phyloP scores from a whole-genome alignment of 1,140 invertebrate genomes.

The Cyclargus thomasi region DNA sequence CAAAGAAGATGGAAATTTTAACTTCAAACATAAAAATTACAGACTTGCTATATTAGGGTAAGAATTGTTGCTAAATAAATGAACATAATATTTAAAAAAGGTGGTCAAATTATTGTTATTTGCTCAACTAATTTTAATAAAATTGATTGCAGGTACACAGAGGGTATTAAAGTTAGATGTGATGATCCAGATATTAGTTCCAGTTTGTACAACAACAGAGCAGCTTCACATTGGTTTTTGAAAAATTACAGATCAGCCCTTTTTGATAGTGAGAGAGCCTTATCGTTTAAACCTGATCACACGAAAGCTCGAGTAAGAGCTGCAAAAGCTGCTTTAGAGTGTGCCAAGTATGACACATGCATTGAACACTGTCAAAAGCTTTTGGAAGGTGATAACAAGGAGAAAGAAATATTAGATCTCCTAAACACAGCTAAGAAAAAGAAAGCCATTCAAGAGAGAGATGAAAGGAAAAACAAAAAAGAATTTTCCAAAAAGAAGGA shows the following conservation, averaged over 20 bases:
- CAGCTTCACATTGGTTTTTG: slow-evolving; percentile 90
- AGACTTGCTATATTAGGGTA: slow-evolving; percentile 86
- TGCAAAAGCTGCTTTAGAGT: slow-evolving; percentile 82
- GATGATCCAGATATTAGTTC: slow-evolving; percentile 85
- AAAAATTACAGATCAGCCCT: slow-evolving; percentile 85
- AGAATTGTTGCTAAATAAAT: slow-evolving; percentile 11
- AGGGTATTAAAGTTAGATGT: slow-evolving; percentile 89
- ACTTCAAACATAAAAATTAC: slow-evolving; percentile 97
- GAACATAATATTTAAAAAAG: no score
- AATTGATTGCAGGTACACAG: slow-evolving; percentile 81
- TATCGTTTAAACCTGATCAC: slow-evolving; percentile 87
- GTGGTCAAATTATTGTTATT: neutral
- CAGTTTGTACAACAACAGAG: slow-evolving; percentile 92
- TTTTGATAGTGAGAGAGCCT: slow-evolving; percentile 77
- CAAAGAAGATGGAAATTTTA: slow-evolving; percentile 97
- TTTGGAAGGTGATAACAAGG: slow-evolving; percentile 75
- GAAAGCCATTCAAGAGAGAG: slow-evolving; percentile 79
- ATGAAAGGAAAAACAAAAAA: slow-evolving; percentile 66
- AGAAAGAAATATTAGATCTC: slow-evolving; percentile 77
- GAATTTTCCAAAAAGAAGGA: slow-evolving; percentile 74
- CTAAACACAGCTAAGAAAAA: slow-evolving; percentile 79
- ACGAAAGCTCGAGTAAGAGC: slow-evolving; percentile 86
- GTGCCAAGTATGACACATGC: slow-evolving; percentile 83
- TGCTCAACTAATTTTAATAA: slow-evolving; percentile 2
- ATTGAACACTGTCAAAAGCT: slow-evolving; percentile 84